Conservation (phyloP, 1,140 invertebrate species). For the Eulimnadia texana region DNA sequence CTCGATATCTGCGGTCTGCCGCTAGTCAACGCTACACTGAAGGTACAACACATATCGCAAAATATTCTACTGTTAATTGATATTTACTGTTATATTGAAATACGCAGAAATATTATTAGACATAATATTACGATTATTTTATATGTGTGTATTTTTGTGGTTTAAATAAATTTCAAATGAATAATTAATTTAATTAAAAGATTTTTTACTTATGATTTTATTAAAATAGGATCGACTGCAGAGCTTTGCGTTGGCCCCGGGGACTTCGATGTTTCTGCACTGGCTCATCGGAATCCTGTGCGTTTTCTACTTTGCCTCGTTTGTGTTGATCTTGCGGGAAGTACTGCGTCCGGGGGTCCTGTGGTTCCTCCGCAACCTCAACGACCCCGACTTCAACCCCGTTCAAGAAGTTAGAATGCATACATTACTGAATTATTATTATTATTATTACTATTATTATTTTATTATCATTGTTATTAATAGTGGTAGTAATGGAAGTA, state of each 20-base stretch:
- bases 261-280: slow-evolving; percentile 87
- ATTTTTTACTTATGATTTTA: background rate
- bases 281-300: slow-evolving; percentile 99
- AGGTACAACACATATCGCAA: slow-evolving; percentile 35
- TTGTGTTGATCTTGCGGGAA: slow-evolving; percentile 82
- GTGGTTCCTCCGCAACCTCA: slow-evolving; percentile 93
- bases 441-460: no score
- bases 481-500: no score
- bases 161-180: no score
- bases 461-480: no score
- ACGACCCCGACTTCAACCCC: slow-evolving; percentile 98
- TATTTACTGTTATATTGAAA: no score
- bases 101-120: no score
- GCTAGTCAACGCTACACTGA: slow-evolving; percentile 82
- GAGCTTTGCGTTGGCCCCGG: slow-evolving; percentile 39
- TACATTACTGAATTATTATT: no score
- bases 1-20: slow-evolving; percentile 92
- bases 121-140: no score
- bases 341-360: slow-evolving; percentile 87
- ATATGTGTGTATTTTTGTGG: background rate
- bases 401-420: slow-evolving; percentile 55
- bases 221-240: slow-evolving; percentile 15
- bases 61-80: background rate
- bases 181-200: no score
- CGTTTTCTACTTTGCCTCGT: slow-evolving; percentile 98